A percentile compares a stretch with the other conserved stretches of the same genome.
These are phyloP conservation scores for Hypomesus transpacificus DNA, from an alignment of 2,113 vertebrate species.

Conservation along the genomic window DNA sequence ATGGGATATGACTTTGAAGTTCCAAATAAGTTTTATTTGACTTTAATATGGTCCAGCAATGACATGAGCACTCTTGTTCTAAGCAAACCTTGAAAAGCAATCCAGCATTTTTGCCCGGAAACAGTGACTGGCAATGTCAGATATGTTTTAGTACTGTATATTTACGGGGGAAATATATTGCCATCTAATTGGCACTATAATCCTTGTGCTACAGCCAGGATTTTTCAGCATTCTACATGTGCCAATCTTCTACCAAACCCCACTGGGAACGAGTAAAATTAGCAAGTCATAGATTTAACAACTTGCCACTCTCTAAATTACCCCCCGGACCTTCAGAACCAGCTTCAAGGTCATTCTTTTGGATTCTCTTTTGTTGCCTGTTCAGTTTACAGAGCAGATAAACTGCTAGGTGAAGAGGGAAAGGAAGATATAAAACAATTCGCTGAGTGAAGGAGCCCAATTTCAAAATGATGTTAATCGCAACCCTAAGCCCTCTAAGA, in stretches of 20 bases:
- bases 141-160: constrained; percentile 3
- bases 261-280: not conserved
- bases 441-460: constrained; percentile 18
- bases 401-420: not conserved
- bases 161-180: not conserved
- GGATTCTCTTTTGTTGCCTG: constrained; percentile 1
- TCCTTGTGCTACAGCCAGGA: not conserved
- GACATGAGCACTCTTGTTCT: constrained; percentile 25
- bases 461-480: constrained; percentile 31
- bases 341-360: constrained; percentile 2
- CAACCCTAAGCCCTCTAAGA: constrained; percentile 37
- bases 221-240: not conserved
- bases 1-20: too few species aligned
- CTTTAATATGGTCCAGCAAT: not conserved
- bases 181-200: not conserved
- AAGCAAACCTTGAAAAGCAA: not conserved
- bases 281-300: not conserved
- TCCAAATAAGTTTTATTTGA: too few species aligned
- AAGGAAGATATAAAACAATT: not conserved
- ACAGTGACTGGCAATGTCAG: constrained; percentile 5
- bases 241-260: not conserved
- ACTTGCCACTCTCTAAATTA: constrained; percentile 1
- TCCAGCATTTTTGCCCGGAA: not conserved
- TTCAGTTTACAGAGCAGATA: constrained; percentile 8
- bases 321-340: constrained; percentile 1